A percentile compares a stretch with the other conserved stretches of the same genome.
phyloP scores from a whole-genome alignment of 2,113 vertebrate genomes.

The Perca flavescens region DNA sequence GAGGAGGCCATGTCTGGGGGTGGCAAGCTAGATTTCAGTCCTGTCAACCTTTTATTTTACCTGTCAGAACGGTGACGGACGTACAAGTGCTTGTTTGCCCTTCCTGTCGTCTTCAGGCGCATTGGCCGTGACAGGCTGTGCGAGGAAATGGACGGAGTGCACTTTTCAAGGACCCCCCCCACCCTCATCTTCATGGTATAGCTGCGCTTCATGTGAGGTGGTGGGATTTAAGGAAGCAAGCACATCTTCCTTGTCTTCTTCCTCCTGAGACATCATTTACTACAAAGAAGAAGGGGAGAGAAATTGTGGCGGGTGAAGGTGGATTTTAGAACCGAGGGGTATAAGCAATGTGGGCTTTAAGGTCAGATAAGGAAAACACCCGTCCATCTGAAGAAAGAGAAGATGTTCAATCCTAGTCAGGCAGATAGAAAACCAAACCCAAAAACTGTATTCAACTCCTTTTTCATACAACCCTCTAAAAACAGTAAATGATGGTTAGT shows the following conservation, averaged over 20 bases:
- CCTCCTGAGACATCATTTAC: slow-evolving; percentile 80
- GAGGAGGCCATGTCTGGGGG: slow-evolving; percentile 77
- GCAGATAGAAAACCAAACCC: background rate
- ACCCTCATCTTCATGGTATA: slow-evolving; percentile 34
- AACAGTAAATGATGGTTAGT: slow-evolving; percentile 27
- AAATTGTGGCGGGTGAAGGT: slow-evolving; percentile 35
- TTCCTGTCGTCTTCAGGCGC: slow-evolving; percentile 85
- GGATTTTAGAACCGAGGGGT: slow-evolving; percentile 5
- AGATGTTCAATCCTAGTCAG: background rate
- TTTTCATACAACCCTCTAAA: slow-evolving; percentile 12
- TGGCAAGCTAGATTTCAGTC: slow-evolving; percentile 83
- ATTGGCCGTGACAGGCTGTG: slow-evolving; percentile 88
- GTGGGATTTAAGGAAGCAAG: slow-evolving; percentile 43
- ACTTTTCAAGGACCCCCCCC: slow-evolving; percentile 54
- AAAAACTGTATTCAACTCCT: slow-evolving; percentile 4
- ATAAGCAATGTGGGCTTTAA: background rate
- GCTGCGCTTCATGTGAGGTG: slow-evolving; percentile 21
- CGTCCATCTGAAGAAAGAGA: slow-evolving; percentile 38
- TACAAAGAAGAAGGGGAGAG: slow-evolving; percentile 53
- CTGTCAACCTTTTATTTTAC: slow-evolving; percentile 90
- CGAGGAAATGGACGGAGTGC: slow-evolving; percentile 52
- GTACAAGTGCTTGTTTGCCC: slow-evolving; percentile 89
- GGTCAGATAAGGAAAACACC: slow-evolving; percentile 33
- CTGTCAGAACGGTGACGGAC: slow-evolving; percentile 92
- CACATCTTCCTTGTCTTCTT: slow-evolving; percentile 37